These are phyloP conservation scores for Macquaria australasica DNA, from an alignment of 2,113 vertebrate genomes.

Conservation along the genomic window DNA sequence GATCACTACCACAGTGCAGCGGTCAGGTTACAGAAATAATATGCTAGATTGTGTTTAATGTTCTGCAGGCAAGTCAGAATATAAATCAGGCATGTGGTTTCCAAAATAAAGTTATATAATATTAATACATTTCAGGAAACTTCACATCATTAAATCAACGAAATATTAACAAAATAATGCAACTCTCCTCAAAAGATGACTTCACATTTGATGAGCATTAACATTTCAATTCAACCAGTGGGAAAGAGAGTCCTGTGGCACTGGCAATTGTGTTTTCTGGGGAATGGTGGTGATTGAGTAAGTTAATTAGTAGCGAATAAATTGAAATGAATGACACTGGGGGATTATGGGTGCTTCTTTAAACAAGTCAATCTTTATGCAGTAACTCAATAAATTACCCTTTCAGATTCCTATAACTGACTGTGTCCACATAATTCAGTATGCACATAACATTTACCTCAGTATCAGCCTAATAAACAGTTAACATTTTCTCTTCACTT, in stretches of 20 bases:
- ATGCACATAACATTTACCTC: background rate
- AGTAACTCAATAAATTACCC: background rate
- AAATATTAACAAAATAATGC: background rate
- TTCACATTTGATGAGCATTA: background rate
- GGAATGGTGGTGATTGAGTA: background rate
- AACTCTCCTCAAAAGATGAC: background rate
- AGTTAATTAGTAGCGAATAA: background rate
- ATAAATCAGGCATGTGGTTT: background rate
- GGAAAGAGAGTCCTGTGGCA: background rate
- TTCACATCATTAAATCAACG: background rate
- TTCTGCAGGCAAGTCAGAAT: background rate
- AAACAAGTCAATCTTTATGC: background rate
- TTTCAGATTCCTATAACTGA: background rate
- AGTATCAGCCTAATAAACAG: background rate
- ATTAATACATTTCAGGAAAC: background rate
- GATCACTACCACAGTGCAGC: background rate
- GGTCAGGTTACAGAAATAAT: slow-evolving; percentile 23
- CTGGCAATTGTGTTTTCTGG: background rate
- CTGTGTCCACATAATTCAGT: background rate
- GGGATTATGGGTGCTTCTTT: background rate
- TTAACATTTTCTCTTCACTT: background rate
- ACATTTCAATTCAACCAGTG: background rate
- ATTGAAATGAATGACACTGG: background rate
- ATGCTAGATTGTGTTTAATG: slow-evolving; percentile 19
- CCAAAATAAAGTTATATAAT: too few relatives aligned